These are phyloP conservation scores for Cotesia glomerata DNA, from an alignment of 1,140 invertebrate species.

Conservation along the genomic window DNA sequence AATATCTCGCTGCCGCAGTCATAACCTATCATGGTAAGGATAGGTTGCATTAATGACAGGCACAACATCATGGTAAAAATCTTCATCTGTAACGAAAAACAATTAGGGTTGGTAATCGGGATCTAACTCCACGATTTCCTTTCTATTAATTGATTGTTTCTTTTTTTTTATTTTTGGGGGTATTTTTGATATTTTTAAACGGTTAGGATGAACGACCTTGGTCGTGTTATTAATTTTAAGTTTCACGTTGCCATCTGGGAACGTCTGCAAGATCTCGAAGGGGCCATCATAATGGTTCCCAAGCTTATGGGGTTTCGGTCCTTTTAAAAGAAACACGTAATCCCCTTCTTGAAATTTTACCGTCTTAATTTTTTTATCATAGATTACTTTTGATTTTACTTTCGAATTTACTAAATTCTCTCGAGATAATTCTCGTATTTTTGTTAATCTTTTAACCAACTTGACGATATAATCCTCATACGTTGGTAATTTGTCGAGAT, in stretches of 20 bases:
- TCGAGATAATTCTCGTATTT: background rate
- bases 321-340: background rate
- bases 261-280: background rate
- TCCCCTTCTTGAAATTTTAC: background rate
- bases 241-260: background rate
- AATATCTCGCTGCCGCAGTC: no score
- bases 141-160: no score
- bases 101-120: no score
- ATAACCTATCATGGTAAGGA: no score
- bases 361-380: background rate
- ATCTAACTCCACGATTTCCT: no score
- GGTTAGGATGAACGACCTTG: background rate
- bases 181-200: no score
- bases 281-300: background rate
- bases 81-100: no score
- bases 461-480: background rate
- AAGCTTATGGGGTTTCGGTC: background rate
- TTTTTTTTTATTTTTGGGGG: no score
- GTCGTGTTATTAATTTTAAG: background rate
- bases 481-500: background rate
- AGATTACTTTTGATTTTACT: background rate
- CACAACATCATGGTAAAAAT: no score
- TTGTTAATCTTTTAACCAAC: background rate
- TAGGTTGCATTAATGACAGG: no score
- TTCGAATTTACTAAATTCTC: background rate